Conservation (phyloP, 2,888 invertebrate species). For the Gastrophysa polygoni region DNA sequence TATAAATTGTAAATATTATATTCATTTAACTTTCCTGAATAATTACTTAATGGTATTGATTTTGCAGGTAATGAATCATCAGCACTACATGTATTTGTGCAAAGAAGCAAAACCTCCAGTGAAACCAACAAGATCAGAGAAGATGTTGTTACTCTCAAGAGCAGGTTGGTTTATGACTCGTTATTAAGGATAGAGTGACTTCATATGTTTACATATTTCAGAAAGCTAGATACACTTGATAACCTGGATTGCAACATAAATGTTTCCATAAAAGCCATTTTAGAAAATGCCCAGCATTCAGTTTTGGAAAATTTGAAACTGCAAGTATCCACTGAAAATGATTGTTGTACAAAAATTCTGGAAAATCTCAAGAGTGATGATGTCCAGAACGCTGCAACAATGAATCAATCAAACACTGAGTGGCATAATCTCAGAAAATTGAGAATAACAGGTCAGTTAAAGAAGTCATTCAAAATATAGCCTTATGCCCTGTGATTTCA, state of each 20-base stretch:
- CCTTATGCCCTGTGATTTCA: neutral
- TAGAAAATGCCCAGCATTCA: constrained; percentile 2
- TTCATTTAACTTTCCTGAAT: constrained; percentile 4
- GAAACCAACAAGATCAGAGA: neutral
- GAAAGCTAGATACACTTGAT: constrained; percentile 5
- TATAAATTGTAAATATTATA: constrained; percentile 3
- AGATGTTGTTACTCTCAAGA: neutral
- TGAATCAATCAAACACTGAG: neutral
- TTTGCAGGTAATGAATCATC: constrained; percentile 6
- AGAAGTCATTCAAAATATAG: neutral
- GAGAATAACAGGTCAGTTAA: constrained; percentile 3
- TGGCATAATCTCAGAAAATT: constrained; percentile 13
- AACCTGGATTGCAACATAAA: neutral
- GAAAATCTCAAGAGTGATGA: constrained; percentile 2
- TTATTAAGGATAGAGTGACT: neutral
- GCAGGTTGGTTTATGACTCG: constrained; percentile 1
- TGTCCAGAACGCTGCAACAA: constrained; percentile 1
- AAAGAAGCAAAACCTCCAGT: neutral
- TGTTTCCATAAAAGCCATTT: neutral
- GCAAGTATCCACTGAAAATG: neutral
- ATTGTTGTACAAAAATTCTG: neutral
- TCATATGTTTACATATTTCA: constrained; percentile 5
- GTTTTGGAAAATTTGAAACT: constrained; percentile 1
- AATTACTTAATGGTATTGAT: constrained; percentile 7
- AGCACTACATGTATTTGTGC: neutral